Base-by-base conservation (phyloP, 2,888 invertebrate genomes). In the Ormyrus labotus region DNA sequence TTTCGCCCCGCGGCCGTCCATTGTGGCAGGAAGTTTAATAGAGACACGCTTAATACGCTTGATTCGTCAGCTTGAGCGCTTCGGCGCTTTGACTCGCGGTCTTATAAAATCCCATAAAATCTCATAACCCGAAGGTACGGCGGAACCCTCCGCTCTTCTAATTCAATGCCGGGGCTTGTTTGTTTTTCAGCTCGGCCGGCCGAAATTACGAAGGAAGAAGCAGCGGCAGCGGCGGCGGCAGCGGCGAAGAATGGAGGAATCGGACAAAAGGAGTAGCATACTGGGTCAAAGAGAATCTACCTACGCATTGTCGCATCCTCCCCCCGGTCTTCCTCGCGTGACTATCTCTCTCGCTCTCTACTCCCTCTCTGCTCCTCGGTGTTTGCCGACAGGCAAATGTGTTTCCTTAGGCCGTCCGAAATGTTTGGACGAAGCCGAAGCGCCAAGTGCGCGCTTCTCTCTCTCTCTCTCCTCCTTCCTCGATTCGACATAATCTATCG, bases 361-460 rank as follows among this genome's bases (percentile, higher is more conserved):
- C 34, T 34, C 34, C 4, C 34, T 34, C 34, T 34, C 34, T 34
- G 34, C 81, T 81, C 68, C 80, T 84, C 84, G 82, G 81, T 89
- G 87, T 90, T 90, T 90, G 88, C 87, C 86, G 85, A 85, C 88
- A 88, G 89, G 90, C 88, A 90, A 90, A 90, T 89, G 89, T 89
- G 89, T 90, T 90, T 90, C 89, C 88, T 89, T 88, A 89, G 88
- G 89, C 87, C 85, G 85, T 87, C 86, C 87, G 85, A 88, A 87
- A 89, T 88, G 88, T 89, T 90, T 89, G 88, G 87, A 86, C 85
- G 88, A 47, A 81, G 78, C 80, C 82, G 64, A 77, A 80, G 81
- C 81, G 82, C 84, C 84, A 83, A 84, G 84, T 84, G 82, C 82
- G 63, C 58, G 80, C 68, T 34, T 34, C 34, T 4, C 34, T 34